phyloP scores from a whole-genome alignment of 2,113 vertebrate species.

The Tamias sibiricus region DNA sequence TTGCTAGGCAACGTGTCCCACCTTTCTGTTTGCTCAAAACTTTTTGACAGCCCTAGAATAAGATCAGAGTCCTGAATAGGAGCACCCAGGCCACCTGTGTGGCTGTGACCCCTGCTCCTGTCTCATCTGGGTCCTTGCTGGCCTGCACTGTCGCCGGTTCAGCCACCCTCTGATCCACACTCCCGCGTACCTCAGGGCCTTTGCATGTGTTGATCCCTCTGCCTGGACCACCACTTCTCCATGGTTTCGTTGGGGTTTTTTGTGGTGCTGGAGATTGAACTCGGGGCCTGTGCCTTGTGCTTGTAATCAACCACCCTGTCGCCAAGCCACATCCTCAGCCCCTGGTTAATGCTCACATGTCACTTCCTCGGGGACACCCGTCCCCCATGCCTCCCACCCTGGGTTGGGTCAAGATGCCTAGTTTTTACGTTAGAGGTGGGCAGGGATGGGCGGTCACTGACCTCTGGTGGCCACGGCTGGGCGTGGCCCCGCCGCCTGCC shows the following conservation, averaged over 20 bases:
- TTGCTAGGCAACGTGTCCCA: not conserved
- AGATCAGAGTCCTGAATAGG: not conserved
- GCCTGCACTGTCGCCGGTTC: too few relatives aligned
- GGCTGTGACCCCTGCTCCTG: fast-evolving
- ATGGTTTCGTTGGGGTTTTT: too few relatives aligned
- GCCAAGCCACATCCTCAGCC: too few relatives aligned
- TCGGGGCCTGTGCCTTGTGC: too few relatives aligned
- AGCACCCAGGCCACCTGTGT: not conserved
- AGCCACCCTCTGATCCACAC: too few relatives aligned
- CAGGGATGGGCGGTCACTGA: not conserved
- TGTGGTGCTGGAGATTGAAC: too few relatives aligned
- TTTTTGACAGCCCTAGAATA: not conserved
- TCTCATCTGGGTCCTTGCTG: too few relatives aligned
- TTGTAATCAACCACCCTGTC: too few relatives aligned
- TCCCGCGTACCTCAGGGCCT: not conserved
- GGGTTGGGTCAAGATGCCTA: not conserved
- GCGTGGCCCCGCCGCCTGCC: too few relatives aligned
- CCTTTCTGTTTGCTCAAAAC: not conserved
- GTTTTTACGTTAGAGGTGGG: too few relatives aligned
- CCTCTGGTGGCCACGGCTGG: too few relatives aligned
- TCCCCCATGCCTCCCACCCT: too few relatives aligned
- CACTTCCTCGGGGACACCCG: not conserved
- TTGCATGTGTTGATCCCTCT: not conserved
- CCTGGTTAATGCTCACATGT: not conserved
- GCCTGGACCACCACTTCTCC: not conserved